These are phyloP conservation scores for Cryptoblepharus egeriae DNA, from an alignment of 2,797 vertebrate species.

Conservation along the genomic window DNA sequence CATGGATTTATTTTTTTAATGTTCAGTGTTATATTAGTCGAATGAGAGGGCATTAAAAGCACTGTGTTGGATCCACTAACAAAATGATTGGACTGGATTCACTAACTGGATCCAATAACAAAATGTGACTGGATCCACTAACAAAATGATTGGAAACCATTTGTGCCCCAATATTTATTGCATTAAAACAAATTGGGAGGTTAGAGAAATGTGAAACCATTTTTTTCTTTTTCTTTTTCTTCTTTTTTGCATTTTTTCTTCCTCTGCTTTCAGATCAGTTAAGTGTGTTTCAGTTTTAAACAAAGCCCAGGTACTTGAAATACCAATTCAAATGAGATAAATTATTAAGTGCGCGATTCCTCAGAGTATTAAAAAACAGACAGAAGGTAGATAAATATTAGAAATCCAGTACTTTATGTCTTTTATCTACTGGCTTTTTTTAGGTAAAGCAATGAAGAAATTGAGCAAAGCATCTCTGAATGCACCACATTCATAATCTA, in stretches of 20 bases:
- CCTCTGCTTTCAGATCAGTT: background rate
- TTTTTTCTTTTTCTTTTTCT: background rate
- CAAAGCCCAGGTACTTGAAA: background rate
- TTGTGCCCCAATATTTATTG: conserved; percentile 6
- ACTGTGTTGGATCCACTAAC: too few species aligned
- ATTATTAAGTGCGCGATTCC: background rate
- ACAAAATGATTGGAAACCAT: background rate
- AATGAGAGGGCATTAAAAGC: too few species aligned
- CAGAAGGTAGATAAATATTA: background rate
- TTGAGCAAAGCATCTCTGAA: too few species aligned
- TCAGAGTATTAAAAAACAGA: background rate
- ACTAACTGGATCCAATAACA: too few species aligned
- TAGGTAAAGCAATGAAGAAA: too few species aligned
- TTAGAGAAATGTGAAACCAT: background rate
- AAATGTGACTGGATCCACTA: background rate
- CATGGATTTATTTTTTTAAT: too few species aligned
- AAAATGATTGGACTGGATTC: too few species aligned
- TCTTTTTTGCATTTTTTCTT: background rate
- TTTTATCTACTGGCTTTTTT: too few species aligned
- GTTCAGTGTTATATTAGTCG: too few species aligned
- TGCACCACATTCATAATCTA: too few species aligned
- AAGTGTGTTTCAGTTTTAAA: background rate
- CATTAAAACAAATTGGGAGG: background rate
- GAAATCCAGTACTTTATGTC: too few species aligned
- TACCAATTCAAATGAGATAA: background rate